phyloP scores from a whole-genome alignment of 1,140 invertebrate species.

The Gryllus bimaculatus region DNA sequence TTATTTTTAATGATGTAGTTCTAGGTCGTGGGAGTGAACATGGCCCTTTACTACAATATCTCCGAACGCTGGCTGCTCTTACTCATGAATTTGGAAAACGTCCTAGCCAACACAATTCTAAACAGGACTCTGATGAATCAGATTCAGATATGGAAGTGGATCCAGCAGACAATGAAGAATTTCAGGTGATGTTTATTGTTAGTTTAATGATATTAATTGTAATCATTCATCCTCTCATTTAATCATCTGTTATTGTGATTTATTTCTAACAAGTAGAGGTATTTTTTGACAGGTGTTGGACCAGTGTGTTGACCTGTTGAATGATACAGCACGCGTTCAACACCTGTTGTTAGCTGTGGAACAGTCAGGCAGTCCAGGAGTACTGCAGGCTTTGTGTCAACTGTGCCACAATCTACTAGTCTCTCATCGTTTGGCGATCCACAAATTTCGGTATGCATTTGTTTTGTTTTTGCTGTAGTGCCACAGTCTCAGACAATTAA shows the following conservation, averaged over 20 bases:
- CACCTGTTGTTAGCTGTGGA: conserved; percentile 50
- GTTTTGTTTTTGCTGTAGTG: too few species aligned
- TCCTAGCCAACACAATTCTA: not conserved
- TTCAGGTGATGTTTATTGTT: not conserved
- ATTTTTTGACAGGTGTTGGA: conserved; percentile 32
- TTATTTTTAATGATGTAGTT: conserved; percentile 8
- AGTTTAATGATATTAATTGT: not conserved
- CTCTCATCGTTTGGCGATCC: conserved; percentile 61
- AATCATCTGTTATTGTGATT: not conserved
- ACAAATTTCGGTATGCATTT: conserved; percentile 51
- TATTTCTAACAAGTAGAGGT: not conserved
- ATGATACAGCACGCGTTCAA: conserved; percentile 52
- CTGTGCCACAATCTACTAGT: conserved; percentile 70
- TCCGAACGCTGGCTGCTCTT: conserved; percentile 36
- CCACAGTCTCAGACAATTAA: too few species aligned
- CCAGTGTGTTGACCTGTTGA: conserved; percentile 50
- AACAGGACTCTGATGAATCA: conserved; percentile 27
- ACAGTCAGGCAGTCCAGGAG: conserved; percentile 42
- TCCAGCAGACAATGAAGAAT: conserved; percentile 9
- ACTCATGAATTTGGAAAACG: conserved; percentile 27
- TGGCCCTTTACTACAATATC: conserved; percentile 30
- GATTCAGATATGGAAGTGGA: conserved; percentile 32
- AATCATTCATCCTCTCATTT: not conserved
- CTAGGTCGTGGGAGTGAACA: conserved; percentile 28
- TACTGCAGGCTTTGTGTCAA: conserved; percentile 57